Evolutionary conservation across 2,797 vertebrate species (phyloP), one percentile per base, ranked within the genome.

Genomic region (Glyptemys insculpta): DNA sequence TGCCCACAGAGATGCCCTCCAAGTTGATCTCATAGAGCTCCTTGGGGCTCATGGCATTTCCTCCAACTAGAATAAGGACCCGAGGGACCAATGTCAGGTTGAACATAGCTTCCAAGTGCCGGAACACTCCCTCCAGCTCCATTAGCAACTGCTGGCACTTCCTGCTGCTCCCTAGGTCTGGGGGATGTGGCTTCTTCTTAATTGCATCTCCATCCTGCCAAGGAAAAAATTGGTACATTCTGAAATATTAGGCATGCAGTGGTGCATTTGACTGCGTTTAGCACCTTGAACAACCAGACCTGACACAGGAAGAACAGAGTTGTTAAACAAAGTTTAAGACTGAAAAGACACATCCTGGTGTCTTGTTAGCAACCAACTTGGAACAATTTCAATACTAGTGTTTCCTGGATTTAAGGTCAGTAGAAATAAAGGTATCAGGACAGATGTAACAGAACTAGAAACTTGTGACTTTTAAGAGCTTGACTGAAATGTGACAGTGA

Each of bases 1-100:
- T 97, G 5, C 98, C 98, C 79, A 98, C 92, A 0, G 91, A 97
- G 84, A 99, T 95, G 1, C 94, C 98, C 95, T 99, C 99, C 98
- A 99, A 98, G 98, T 99, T 99, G 80, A 99, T 98, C 98, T 99
- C 99, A 0, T 99, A 99, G 34, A 99, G 91, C 97, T 99, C 99
- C 92, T 98, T 99, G 57, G 99, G 99, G 53, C 98, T 98, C 88
- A 99, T 23, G 4, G 98, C 87, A 3, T 98, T 99, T 62, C 99
- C 99, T 2, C 99, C 99, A 72, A 99, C 98, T 0, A 99, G 97
- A 81, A 99, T 98, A 50, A 99, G 98, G 92, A 99, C 98, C 0
- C 99, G 98, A 18, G 99, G 99, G 23, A 99, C 99, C 25, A 96
- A 90, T 0, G 99, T 99, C 47, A 99, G 98, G 31, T 98, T 98